phyloP scores from a whole-genome alignment of 2,888 invertebrate species.

The Latrodectus elegans region DNA sequence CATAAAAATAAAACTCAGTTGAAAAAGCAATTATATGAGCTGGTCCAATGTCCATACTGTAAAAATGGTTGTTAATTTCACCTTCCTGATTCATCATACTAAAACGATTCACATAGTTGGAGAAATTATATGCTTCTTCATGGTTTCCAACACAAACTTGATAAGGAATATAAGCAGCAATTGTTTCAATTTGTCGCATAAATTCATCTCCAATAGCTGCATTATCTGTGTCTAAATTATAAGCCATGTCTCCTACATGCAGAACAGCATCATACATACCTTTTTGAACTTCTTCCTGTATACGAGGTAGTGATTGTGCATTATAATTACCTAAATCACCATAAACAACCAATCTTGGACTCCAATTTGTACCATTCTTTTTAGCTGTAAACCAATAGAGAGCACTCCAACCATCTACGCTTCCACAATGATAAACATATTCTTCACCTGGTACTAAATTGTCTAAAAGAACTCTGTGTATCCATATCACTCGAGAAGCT shows the following conservation, averaged over 20 bases:
- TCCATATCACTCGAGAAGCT: slow-evolving; percentile 81
- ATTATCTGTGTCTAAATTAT: slow-evolving; percentile 90
- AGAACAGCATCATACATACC: slow-evolving; percentile 73
- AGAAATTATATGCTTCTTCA: slow-evolving; percentile 83
- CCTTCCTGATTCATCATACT: slow-evolving; percentile 74
- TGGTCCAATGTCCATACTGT: slow-evolving; percentile 90
- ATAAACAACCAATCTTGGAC: slow-evolving; percentile 70
- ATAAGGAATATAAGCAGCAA: slow-evolving; percentile 93
- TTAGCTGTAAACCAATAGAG: slow-evolving; percentile 73
- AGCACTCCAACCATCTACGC: slow-evolving; percentile 72
- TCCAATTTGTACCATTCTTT: slow-evolving; percentile 71
- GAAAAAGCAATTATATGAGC: slow-evolving; percentile 93
- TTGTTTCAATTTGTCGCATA: slow-evolving; percentile 91
- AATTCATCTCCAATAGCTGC: slow-evolving; percentile 91
- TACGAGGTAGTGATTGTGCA: slow-evolving; percentile 71
- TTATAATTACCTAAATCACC: slow-evolving; percentile 71
- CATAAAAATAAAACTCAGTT: slow-evolving; percentile 95
- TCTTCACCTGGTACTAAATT: slow-evolving; percentile 63
- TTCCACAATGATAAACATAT: slow-evolving; percentile 72
- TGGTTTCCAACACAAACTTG: slow-evolving; percentile 91
- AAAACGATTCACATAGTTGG: slow-evolving; percentile 77
- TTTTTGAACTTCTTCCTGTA: slow-evolving; percentile 71
- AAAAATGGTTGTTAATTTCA: slow-evolving; percentile 72
- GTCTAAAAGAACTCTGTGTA: slow-evolving; percentile 83
- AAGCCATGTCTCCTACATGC: slow-evolving; percentile 86